A percentile compares a stretch with the other conserved stretches of the same genome.
These are phyloP conservation scores for Garra rufa DNA, from an alignment of 2,113 vertebrate species.

Conservation along the genomic window DNA sequence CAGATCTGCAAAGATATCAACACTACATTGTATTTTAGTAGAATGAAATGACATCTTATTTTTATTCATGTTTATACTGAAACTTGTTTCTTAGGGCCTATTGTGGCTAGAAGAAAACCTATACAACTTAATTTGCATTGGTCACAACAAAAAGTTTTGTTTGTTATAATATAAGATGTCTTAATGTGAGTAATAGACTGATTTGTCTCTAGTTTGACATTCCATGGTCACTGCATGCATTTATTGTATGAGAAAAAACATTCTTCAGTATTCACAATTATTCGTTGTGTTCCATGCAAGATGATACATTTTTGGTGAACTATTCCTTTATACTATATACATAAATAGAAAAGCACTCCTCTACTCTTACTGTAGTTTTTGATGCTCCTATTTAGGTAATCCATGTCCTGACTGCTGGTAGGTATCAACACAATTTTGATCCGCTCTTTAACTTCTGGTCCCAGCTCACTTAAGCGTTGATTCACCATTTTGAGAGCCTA, in stretches of 20 bases:
- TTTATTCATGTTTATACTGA: background rate
- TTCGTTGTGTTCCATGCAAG: too few relatives aligned
- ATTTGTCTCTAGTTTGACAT: background rate
- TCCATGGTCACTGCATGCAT: background rate
- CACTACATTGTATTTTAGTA: background rate
- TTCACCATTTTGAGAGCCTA: slow-evolving; percentile 15
- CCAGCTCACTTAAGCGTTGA: background rate
- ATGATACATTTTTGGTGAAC: background rate
- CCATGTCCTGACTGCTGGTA: background rate
- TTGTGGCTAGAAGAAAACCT: too few relatives aligned
- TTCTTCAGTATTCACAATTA: too few relatives aligned
- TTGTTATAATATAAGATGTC: background rate
- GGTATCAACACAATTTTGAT: background rate
- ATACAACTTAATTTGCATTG: too few relatives aligned
- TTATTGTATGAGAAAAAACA: background rate
- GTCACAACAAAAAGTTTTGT: too few relatives aligned
- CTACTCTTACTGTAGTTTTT: background rate
- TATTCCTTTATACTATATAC: background rate
- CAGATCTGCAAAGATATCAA: background rate
- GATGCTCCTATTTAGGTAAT: fast-evolving
- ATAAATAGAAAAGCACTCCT: background rate
- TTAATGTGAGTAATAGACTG: background rate
- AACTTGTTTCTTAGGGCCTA: background rate
- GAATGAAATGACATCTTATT: background rate
- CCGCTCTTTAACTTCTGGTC: background rate